Percentiles rank a stretch among this genome's conserved stretches.
phyloP scores from a whole-genome alignment of 2,113 vertebrate species.

The Pica pica region DNA sequence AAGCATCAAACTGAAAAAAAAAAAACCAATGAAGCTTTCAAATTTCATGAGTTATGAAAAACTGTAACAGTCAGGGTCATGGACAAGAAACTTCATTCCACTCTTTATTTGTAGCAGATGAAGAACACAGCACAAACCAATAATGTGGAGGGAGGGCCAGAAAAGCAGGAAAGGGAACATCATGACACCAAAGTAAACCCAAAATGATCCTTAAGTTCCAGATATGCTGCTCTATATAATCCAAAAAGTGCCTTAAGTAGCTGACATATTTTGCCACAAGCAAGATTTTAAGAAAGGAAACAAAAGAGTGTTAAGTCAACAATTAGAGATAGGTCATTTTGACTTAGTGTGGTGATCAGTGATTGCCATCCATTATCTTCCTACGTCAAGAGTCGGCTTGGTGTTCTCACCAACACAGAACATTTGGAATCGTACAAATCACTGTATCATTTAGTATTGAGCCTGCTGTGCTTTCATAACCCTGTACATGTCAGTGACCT shows the following conservation, averaged over 20 bases:
- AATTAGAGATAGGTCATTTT: background rate
- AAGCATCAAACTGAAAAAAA: background rate
- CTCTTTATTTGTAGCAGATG: background rate
- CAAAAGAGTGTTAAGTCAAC: background rate
- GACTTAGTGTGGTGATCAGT: background rate
- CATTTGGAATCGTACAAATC: background rate
- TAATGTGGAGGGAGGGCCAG: background rate
- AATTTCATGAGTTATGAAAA: background rate
- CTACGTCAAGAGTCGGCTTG: background rate
- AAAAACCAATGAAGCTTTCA: background rate
- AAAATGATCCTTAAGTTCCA: background rate
- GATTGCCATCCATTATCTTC: background rate
- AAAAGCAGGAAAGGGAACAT: background rate
- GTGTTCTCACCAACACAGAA: background rate
- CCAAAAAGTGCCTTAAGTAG: background rate
- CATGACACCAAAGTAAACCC: background rate
- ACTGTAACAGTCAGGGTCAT: background rate
- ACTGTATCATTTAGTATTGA: background rate
- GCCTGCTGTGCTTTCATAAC: background rate
- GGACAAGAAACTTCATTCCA: background rate
- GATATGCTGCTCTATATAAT: background rate
- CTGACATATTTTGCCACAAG: background rate
- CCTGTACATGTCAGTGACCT: background rate
- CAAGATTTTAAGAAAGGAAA: background rate
- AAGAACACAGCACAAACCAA: background rate